phyloP scores from a whole-genome alignment of 2,113 vertebrate genomes.

The Sceloporus tristichus region DNA sequence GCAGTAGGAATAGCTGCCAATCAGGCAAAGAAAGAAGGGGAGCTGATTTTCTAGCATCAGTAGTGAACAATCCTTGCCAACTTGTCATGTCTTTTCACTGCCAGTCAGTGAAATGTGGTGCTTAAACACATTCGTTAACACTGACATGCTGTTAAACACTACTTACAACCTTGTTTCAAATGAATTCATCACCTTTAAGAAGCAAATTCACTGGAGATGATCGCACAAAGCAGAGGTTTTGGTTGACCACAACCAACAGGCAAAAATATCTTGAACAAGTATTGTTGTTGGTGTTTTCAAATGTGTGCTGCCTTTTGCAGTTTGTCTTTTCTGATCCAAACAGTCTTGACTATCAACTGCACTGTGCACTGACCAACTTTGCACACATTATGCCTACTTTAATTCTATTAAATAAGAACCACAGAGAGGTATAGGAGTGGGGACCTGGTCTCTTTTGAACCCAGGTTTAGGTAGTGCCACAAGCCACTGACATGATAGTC shows the following conservation, averaged over 20 bases:
- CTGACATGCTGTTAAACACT: slow-evolving; percentile 27
- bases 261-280: background rate
- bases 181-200: slow-evolving; percentile 16
- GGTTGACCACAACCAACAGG: background rate
- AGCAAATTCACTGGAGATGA: background rate
- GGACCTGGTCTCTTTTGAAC: background rate
- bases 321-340: background rate
- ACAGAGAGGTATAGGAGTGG: background rate
- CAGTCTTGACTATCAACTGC: background rate
- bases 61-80: slow-evolving; percentile 31
- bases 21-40: slow-evolving; percentile 14
- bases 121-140: slow-evolving; percentile 29
- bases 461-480: background rate
- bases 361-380: background rate
- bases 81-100: slow-evolving; percentile 40
- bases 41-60: slow-evolving; percentile 24
- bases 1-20: slow-evolving; percentile 31
- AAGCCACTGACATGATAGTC: background rate
- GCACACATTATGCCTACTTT: background rate
- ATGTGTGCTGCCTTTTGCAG: background rate
- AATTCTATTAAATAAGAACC: background rate
- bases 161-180: slow-evolving; percentile 22
- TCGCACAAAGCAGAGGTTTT: background rate
- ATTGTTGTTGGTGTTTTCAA: background rate
- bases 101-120: slow-evolving; percentile 28